Evolutionary conservation across 1,140 invertebrate species (phyloP), one percentile per base, ranked within the genome.

Genomic region (Mya arenaria): DNA sequence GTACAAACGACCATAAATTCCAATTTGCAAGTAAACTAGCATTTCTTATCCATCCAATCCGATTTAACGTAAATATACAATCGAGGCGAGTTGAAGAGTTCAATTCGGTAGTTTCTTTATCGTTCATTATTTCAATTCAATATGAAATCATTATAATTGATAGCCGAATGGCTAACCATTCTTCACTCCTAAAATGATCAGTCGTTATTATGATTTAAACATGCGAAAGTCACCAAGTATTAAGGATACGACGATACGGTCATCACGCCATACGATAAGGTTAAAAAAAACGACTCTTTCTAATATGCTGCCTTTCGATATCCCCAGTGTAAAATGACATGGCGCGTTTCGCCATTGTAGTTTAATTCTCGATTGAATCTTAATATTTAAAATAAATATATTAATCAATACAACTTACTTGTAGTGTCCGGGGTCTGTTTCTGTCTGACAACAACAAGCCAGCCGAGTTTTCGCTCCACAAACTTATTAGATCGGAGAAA

Each of bases 381-480:
- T 62, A 23, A 62, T 62, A 17, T 62, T 52, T 19, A 19, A 30
- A 13, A 23, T 62, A 62, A 3, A 62, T 62, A 62, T 17, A 19
- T n/a, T 41, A 13, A 41, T 69, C 1, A 23, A n/a, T 4, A 58
- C 23, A 19, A n/a, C n/a, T n/a, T n/a, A n/a, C n/a, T 85, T 82
- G 23, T 68, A 88, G 88, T 15, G 85, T 90, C 4, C 79, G 89
- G 0, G 60, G 60, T 0, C n/a, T 90, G 41, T 89, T 86, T 84
- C 80, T 80, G 37, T 65, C 68, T 8, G 39, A 55, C 37, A 81
- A 41, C 23, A 34, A 66, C 32, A 79, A 72, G 3, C 52, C 71
- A 4, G 78, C 89, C 1, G 87, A 89, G 72, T 89, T 88, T 63
- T 88, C 85, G 23, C 77, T 88, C 25, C 88, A 90, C 55, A 62